These are phyloP conservation scores for Dicrurus megarhynchus DNA, from an alignment of 2,113 vertebrate genomes.

Conservation along the genomic window DNA sequence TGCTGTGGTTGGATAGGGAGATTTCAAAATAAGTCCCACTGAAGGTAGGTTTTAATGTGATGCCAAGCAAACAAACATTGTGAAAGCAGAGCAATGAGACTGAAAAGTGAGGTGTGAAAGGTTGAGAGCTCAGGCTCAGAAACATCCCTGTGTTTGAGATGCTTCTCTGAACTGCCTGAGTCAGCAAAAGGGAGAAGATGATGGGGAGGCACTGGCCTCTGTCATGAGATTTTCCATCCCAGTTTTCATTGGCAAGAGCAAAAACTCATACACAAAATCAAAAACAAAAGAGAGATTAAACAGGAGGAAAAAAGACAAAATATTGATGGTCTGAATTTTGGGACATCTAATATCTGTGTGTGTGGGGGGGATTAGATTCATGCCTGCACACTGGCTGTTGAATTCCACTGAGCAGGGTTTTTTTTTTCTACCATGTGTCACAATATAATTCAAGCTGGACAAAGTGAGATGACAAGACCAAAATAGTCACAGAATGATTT, in stretches of 20 bases:
- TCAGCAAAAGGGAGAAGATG: background rate
- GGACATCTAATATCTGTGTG: accelerated
- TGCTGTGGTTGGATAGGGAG: background rate
- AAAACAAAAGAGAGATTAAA: background rate
- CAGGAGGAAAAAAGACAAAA: background rate
- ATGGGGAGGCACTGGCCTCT: background rate
- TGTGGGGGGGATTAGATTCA: accelerated
- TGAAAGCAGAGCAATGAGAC: background rate
- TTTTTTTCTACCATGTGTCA: accelerated
- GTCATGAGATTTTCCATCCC: background rate
- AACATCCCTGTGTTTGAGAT: background rate
- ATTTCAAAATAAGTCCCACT: background rate
- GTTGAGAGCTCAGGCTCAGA: background rate
- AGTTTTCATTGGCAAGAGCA: background rate
- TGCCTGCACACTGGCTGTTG: background rate
- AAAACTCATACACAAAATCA: background rate
- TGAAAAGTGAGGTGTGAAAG: background rate
- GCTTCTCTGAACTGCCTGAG: background rate
- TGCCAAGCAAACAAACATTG: background rate
- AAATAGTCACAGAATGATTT: background rate
- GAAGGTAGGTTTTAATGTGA: background rate
- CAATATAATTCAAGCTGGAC: background rate
- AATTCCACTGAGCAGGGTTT: background rate
- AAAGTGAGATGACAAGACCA: background rate
- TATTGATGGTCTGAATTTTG: background rate